Base-by-base conservation (phyloP, 2,113 vertebrate species). In the Esox niger region DNA sequence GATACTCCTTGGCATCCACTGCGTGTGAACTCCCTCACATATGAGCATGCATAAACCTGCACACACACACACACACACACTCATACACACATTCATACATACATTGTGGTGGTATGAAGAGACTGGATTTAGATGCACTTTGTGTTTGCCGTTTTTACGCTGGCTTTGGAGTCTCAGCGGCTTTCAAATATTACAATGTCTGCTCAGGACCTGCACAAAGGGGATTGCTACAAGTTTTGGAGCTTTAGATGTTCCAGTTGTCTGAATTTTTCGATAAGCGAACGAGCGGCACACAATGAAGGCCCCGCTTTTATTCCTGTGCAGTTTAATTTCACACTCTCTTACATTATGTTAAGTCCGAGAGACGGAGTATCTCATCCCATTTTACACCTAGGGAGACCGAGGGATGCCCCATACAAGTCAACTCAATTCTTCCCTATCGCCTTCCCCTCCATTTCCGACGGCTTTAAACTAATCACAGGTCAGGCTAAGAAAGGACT, bases 281-380 rank as follows among this genome's bases (percentile, higher is more conserved):
- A 84, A 77, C 71, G 79, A 60, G 74, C 71, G 10, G 70, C 81
- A 80, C 85, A 89, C 90, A 91, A 91, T 88, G 85, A 87, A 79
- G 80, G 72, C 77, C 70, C 68, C 70, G 66, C 78, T 86, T 89
- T 88, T 88, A 87, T 90, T 87, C 79, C 62, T 79, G 84, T 78
- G 86, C 84, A 80, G 80, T 90, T 91, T 90, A 88, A 92, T 91
- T 92, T 92, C 90, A 91, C 90, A 90, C 88, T 90, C 87, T 84
- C 89, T 90, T 90, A 91, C 88, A 89, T 91, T 89, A 90, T 80
- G 84, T 85, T 90, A 90, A 90, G 83, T 89, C 88, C 80, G 64
- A 90, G 86, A 91, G 88, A 87, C 86, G 87, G 82, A 87, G 82
- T 81, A 91, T 87, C 89, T 90, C 88, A 91, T 91, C 88, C 87